Base-by-base conservation (phyloP, 2,797 vertebrate genomes). In the Macropodus opercularis region DNA sequence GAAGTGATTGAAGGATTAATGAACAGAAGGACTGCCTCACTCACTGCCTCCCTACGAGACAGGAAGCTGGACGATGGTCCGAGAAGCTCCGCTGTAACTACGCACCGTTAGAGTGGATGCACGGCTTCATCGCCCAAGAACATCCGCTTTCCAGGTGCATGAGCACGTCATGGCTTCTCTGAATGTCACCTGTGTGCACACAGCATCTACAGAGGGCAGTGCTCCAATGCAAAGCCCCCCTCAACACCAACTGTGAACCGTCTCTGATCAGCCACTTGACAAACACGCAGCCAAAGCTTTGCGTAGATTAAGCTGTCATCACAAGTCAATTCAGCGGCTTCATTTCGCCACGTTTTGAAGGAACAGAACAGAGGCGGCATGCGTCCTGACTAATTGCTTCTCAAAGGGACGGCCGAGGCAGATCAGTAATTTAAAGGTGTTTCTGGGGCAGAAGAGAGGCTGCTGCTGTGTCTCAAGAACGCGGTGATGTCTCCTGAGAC, bases 31-130 rank as follows among this genome's bases (percentile, higher is more conserved):
- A n/a, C n/a, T n/a, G n/a, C n/a, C n/a, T n/a, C n/a, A n/a, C n/a
- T n/a, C n/a, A n/a, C n/a, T n/a, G n/a, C n/a, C n/a, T n/a, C n/a
- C n/a, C n/a, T n/a, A n/a, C n/a, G n/a, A n/a, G n/a, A n/a, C n/a
- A n/a, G n/a, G n/a, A n/a, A n/a, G n/a, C n/a, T n/a, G n/a, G n/a
- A n/a, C n/a, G n/a, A n/a, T n/a, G n/a, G n/a, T n/a, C n/a, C n/a
- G n/a, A n/a, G n/a, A n/a, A n/a, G n/a, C n/a, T n/a, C n/a, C n/a
- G n/a, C n/a, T n/a, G n/a, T n/a, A n/a, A n/a, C n/a, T n/a, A n/a
- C n/a, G n/a, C n/a, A n/a, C n/a, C n/a, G n/a, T n/a, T n/a, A n/a
- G 52, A 78, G 78, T 85, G 87, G 87, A 81, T 86, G 82, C 31
- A 44, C 5, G 39, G 38, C 68, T 58, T 77, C 49, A 64, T 36